Evolutionary conservation across 1,140 invertebrate genomes (phyloP).

Genomic region (Microplitis mediator): DNA sequence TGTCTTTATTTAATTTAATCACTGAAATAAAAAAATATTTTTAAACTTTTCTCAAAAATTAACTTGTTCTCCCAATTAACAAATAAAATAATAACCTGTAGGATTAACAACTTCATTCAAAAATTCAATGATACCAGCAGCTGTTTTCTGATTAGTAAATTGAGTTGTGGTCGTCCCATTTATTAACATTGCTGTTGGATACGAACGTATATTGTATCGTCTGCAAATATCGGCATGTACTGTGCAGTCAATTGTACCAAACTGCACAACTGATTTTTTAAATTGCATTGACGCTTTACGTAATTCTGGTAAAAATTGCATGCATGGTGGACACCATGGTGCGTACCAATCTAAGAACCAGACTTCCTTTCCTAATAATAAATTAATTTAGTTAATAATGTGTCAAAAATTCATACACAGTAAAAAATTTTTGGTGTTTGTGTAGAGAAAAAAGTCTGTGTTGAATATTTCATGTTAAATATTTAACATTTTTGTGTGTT

Average conservation of each 20-base stretch:
- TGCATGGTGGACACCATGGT: conserved; percentile 85
- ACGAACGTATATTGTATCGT: conserved; percentile 72
- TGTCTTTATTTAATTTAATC: conserved; percentile 62
- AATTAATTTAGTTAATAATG: neutral
- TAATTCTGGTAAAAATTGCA: conserved; percentile 74
- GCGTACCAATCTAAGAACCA: conserved; percentile 85
- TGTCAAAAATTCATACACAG: too few relatives aligned
- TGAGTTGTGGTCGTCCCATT: conserved; percentile 67
- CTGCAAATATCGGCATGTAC: conserved; percentile 63
- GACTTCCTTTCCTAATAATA: conserved; percentile 53
- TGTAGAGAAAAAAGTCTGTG: neutral
- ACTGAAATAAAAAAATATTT: conserved; percentile 59
- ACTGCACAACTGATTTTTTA: conserved; percentile 61
- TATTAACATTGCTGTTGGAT: conserved; percentile 78
- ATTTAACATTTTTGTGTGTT: too few relatives aligned
- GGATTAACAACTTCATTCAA: conserved; percentile 67
- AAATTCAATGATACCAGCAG: conserved; percentile 71
- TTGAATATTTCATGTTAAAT: neutral
- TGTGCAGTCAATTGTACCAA: conserved; percentile 73
- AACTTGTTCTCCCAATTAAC: neutral
- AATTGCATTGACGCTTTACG: conserved; percentile 70
- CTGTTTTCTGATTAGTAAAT: conserved; percentile 69
- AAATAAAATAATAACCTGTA: conserved; percentile 47
- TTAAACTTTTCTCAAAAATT: conserved; percentile 28
- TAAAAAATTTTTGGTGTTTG: neutral